Percentiles rank a stretch among this genome's conserved stretches.
Conservation (phyloP, 2,113 vertebrate species). For the Oncorhynchus tshawytscha region DNA sequence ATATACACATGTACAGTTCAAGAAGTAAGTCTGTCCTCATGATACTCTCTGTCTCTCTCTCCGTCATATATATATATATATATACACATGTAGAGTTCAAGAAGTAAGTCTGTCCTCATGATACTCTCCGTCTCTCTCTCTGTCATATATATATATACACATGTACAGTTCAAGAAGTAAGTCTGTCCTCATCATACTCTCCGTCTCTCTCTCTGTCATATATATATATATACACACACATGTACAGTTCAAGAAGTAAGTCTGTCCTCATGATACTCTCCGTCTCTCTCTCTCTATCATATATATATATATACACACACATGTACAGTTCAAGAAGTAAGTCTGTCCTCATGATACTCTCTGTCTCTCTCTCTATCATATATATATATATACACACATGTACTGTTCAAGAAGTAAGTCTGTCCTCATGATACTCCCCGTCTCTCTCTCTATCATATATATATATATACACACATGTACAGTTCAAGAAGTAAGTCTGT, state of each 20-base stretch:
- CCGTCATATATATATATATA: too few species aligned
- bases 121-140: too few species aligned
- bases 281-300: too few species aligned
- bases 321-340: conserved; percentile 84
- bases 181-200: conserved; percentile 21
- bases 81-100: too few species aligned
- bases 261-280: background rate
- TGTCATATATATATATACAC: too few species aligned
- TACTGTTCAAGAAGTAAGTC: conserved; percentile 84
- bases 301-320: too few species aligned
- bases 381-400: too few species aligned
- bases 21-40: conserved; percentile 75
- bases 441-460: too few species aligned
- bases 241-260: conserved; percentile 89
- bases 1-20: conserved; percentile 68
- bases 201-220: too few species aligned
- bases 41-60: too few species aligned
- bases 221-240: too few species aligned
- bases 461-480: conserved; percentile 36
- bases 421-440: background rate
- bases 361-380: too few species aligned
- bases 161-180: conserved; percentile 84
- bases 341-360: conserved; percentile 22
- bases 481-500: conserved; percentile 84
- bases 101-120: conserved; percentile 72